Base-by-base conservation (phyloP, 2,113 vertebrate genomes). In the Zosterops borbonicus region DNA sequence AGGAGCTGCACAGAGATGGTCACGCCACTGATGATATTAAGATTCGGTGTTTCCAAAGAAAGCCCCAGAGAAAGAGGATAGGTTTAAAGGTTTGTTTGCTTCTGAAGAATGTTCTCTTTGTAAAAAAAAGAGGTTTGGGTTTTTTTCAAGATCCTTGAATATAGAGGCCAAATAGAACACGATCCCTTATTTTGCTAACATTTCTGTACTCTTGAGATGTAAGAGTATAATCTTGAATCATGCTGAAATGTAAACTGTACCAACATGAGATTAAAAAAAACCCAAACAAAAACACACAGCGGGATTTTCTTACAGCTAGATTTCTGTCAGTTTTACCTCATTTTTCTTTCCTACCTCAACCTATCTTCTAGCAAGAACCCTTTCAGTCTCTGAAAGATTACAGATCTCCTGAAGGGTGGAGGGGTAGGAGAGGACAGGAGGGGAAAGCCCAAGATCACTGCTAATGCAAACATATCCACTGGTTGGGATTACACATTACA, bases 291-390 rank as follows among this genome's bases (percentile, higher is more conserved):
- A 69, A 25, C 46, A 91, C 49, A 73, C 10, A 19, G 22, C 18
- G 84, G 64, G 16, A 58, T 50, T 89, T 69, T 80, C 65, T 77
- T 83, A 94, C 56, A n/a, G 67, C 25, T 91, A 14, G 28, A 20
- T 64, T 96, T 84, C 69, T 60, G 14, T 46, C 37, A 58, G 12
- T 80, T 95, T 83, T 89, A 80, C 76, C 62, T 55, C 29, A 53
- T 70, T 93, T 93, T 81, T 56, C 55, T 88, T 94, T 77, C 89
- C 59, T 78, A 93, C 67, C 60, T 92, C 65, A 89, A 59, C 46
- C 53, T 69, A 7, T 68, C 44, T 58, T 83, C 69, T 89, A 86
- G 82, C n/a, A 94, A 74, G 74, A 65, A 68, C 28, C 13, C 29
- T 60, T 81, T 92, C 60, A 71, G 44, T 49, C 63, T 94, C 53